Evolutionary conservation across 2,113 vertebrate species (phyloP), one percentile per base, ranked within the genome.

Genomic region (Colistium nudipinnis): DNA sequence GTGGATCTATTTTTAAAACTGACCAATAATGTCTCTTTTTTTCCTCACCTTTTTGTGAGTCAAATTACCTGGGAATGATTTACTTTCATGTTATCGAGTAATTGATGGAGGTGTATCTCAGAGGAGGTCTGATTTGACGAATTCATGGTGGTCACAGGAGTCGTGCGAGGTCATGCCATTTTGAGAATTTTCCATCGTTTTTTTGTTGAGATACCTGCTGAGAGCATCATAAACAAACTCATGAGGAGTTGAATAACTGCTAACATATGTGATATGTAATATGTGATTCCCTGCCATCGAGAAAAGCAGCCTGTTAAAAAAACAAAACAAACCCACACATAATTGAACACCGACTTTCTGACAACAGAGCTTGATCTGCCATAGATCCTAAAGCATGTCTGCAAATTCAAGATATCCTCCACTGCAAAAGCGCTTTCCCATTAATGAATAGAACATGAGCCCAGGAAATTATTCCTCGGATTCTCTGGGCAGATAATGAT

Each of bases 401-500:
- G 84, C 82, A 84, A 84, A 87, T 82, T 84, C 76, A 74, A 88
- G 83, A 89, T 87, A 88, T 86, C 82, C 81, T 77, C 82, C 70
- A 52, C 78, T 83, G 83, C 85, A 86, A 73, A 87, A 83, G 78
- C 71, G 62, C 80, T 84, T 83, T 76, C 80, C 64, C 83, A 82
- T 87, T 90, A 91, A 90, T 87, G 88, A 88, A 89, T 64, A 83
- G 83, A 87, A 85, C 85, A 86, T 80, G 78, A 86, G 87, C 84
- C 30, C 70, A 57, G 85, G 78, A 91, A 88, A 91, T 88, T 82
- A 88, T 85, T 87, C 84, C 72, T 83, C 76, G 86, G 87, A 88
- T 90, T 89, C 84, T 91, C 87, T 84, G 87, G 80, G 88, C 84
- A 89, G 89, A 90, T 91, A 91, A 90, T 89, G 87, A 92, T 92